Evolutionary conservation across 92 coral and sea anemone species (phyloP).

Genomic region (Metridium senile): DNA sequence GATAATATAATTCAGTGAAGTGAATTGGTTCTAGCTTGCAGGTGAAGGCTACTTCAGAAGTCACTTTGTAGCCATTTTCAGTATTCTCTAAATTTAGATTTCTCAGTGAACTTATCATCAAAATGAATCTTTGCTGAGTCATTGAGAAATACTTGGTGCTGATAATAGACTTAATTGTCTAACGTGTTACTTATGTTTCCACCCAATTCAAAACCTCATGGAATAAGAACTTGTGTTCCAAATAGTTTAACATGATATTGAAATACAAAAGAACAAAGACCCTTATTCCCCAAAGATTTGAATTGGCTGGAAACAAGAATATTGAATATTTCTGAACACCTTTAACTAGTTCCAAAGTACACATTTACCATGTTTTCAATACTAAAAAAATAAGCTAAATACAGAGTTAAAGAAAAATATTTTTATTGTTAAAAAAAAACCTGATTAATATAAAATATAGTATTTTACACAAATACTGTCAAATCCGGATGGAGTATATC

Average conservation of each 20-base stretch:
- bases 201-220: too few relatives aligned
- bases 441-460: slow-evolving; percentile 47
- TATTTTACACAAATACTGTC: slow-evolving; percentile 27
- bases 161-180: too few relatives aligned
- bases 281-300: too few relatives aligned
- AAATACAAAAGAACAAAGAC: too few relatives aligned
- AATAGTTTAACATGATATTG: too few relatives aligned
- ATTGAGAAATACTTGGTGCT: too few relatives aligned
- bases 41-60: background rate
- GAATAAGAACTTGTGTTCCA: too few relatives aligned
- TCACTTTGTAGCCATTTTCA: too few relatives aligned
- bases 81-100: too few relatives aligned
- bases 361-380: background rate
- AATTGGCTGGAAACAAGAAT: background rate
- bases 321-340: background rate
- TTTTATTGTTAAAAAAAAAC: slow-evolving; percentile 34
- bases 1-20: background rate
- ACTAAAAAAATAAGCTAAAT: background rate
- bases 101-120: too few relatives aligned
- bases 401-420: slow-evolving; percentile 25
- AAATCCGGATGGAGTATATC: slow-evolving; percentile 27
- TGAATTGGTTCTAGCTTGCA: background rate
- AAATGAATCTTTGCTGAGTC: too few relatives aligned
- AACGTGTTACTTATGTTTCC: too few relatives aligned
- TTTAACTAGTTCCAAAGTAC: background rate